A percentile compares a stretch with the other conserved stretches of the same genome.
phyloP scores from a whole-genome alignment of 2,888 invertebrate genomes.

The Ophion obscuratus region DNA sequence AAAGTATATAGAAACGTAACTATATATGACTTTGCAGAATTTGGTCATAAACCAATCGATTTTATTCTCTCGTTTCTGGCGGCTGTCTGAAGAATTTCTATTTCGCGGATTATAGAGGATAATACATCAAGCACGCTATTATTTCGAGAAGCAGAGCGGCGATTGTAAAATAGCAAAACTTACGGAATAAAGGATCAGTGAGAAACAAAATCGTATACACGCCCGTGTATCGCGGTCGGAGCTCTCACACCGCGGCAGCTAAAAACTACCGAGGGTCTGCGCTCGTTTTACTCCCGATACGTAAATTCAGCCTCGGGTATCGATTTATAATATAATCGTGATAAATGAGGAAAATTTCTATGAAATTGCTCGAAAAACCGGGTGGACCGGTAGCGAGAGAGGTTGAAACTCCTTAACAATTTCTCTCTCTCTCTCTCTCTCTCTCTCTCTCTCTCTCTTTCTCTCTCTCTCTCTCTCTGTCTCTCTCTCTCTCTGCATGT shows the following conservation, averaged over 20 bases:
- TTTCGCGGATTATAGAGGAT: constrained; percentile 55
- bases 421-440: constrained; percentile 46
- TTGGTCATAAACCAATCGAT: constrained; percentile 52
- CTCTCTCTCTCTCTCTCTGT: constrained; percentile 43
- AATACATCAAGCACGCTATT: constrained; percentile 43
- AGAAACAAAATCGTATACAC: not conserved
- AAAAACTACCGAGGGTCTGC: constrained; percentile 44
- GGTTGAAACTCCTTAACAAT: constrained; percentile 25
- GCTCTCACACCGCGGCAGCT: constrained; percentile 30
- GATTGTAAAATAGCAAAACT: constrained; percentile 34
- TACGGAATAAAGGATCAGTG: not conserved
- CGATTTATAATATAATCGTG: constrained; percentile 80
- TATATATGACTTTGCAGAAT: constrained; percentile 38
- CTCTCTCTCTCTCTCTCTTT: constrained; percentile 39
- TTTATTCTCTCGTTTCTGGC: constrained; percentile 40
- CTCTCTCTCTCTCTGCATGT: constrained; percentile 46
- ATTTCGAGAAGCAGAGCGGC: not conserved
- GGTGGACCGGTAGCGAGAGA: constrained; percentile 71
- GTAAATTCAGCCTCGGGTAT: constrained; percentile 73
- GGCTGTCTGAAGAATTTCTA: constrained; percentile 41
- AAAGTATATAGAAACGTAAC: constrained; percentile 20
- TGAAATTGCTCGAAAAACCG: constrained; percentile 81
- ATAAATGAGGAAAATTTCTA: constrained; percentile 83
- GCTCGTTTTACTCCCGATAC: constrained; percentile 45
- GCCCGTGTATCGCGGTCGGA: not conserved